These are phyloP conservation scores for Saxidomus purpurata DNA, from an alignment of 1,140 invertebrate genomes.

Conservation along the genomic window DNA sequence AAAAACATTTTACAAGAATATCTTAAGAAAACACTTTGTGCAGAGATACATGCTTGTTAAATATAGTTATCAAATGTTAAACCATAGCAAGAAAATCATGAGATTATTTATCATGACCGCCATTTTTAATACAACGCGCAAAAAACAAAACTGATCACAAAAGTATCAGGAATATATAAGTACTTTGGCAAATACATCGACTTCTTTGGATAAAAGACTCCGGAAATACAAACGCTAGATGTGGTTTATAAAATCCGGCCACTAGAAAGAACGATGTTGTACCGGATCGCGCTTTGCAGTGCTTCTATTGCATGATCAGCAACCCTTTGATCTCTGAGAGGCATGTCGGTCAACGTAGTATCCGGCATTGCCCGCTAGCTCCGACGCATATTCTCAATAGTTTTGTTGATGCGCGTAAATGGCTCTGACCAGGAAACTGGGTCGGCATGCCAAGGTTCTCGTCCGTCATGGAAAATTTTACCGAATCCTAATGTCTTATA, in stretches of 20 bases:
- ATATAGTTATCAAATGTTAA: too few relatives aligned
- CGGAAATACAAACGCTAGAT: constrained; percentile 95
- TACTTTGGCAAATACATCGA: constrained; percentile 60
- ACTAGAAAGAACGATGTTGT: constrained; percentile 89
- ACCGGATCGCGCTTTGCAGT: constrained; percentile 11
- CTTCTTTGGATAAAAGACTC: constrained; percentile 82
- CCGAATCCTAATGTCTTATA: constrained; percentile 93
- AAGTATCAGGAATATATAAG: constrained; percentile 59
- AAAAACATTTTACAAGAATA: too few relatives aligned
- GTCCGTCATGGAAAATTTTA: constrained; percentile 93
- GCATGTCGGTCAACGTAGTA: not conserved
- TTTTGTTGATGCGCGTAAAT: constrained; percentile 31
- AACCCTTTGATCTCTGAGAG: constrained; percentile 30
- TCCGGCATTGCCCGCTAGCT: constrained; percentile 47
- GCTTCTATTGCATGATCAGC: constrained; percentile 43
- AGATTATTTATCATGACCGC: too few relatives aligned
- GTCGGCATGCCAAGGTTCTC: constrained; percentile 41
- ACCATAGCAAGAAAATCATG: too few relatives aligned
- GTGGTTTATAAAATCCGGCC: constrained; percentile 95
- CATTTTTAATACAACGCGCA: too few relatives aligned
- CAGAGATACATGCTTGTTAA: too few relatives aligned
- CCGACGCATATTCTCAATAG: not conserved
- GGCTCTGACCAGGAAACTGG: constrained; percentile 68
- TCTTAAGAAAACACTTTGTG: too few relatives aligned
- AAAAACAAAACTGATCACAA: too few relatives aligned